A percentile compares a stretch with the other conserved stretches of the same genome.
These are phyloP conservation scores for Sminthopsis crassicaudata DNA, from an alignment of 2,113 vertebrate genomes.

Conservation along the genomic window DNA sequence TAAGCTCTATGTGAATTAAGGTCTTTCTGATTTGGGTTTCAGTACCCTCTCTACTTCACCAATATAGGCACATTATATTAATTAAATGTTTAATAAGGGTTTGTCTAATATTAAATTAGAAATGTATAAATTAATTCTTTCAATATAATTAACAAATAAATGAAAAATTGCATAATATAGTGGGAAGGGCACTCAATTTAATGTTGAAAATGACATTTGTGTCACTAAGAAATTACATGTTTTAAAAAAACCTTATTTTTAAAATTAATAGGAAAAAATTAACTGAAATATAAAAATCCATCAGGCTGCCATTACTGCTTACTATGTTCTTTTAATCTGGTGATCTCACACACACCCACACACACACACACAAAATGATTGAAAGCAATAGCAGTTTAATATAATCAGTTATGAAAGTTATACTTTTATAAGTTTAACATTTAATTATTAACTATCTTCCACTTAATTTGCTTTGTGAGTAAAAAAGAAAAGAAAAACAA, in stretches of 20 bases:
- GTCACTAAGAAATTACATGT: not conserved
- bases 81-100: not conserved
- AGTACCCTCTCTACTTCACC: not conserved
- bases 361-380: slow-evolving; percentile 2
- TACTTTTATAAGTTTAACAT: not conserved
- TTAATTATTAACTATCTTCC: not conserved
- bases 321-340: slow-evolving; percentile 7
- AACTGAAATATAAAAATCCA: not conserved
- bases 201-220: not conserved
- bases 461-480: not conserved
- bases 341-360: too few species aligned
- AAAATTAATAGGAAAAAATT: not conserved
- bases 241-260: not conserved
- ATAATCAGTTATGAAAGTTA: not conserved
- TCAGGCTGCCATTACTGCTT: not conserved
- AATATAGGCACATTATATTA: not conserved
- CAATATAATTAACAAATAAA: not conserved
- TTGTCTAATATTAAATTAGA: not conserved
- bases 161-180: not conserved
- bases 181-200: not conserved
- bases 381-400: slow-evolving; percentile 1
- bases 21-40: not conserved
- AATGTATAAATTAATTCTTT: not conserved
- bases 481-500: not conserved
- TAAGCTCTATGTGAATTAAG: not conserved